Evolutionary conservation across 2,888 invertebrate genomes (phyloP).

Genomic region (Gerris lacustris): DNA sequence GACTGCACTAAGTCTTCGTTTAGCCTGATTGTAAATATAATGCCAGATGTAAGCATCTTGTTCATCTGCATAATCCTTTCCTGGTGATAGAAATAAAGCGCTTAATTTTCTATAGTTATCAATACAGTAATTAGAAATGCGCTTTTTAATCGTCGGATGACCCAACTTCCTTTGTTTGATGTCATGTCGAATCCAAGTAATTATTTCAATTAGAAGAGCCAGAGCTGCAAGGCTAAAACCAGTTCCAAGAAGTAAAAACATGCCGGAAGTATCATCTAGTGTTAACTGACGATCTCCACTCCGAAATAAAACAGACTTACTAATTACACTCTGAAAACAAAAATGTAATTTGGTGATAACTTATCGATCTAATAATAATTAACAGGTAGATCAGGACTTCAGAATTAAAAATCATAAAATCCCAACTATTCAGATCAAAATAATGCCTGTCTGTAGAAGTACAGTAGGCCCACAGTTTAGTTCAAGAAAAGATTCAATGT

Average conservation of each 20-base stretch:
- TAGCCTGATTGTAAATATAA: neutral
- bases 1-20: neutral
- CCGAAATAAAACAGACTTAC: constrained; percentile 31
- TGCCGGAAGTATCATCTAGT: constrained; percentile 68
- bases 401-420: too few relatives aligned
- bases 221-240: constrained; percentile 54
- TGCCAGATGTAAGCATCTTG: neutral
- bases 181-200: constrained; percentile 4
- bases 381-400: neutral
- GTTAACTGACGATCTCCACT: constrained; percentile 56
- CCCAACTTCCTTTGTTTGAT: neutral
- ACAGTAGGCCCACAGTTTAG: too few relatives aligned
- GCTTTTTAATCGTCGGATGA: neutral
- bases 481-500: too few relatives aligned
- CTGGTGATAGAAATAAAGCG: neutral
- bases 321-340: constrained; percentile 12
- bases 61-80: neutral
- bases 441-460: too few relatives aligned
- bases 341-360: neutral
- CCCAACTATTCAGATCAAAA: too few relatives aligned
- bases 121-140: neutral
- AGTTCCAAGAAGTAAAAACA: constrained; percentile 59
- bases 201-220: constrained; percentile 49
- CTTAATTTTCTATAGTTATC: neutral
- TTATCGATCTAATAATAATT: neutral